Base-by-base conservation (phyloP, 1,140 invertebrate species). In the Drosophila equinoxialis region DNA sequence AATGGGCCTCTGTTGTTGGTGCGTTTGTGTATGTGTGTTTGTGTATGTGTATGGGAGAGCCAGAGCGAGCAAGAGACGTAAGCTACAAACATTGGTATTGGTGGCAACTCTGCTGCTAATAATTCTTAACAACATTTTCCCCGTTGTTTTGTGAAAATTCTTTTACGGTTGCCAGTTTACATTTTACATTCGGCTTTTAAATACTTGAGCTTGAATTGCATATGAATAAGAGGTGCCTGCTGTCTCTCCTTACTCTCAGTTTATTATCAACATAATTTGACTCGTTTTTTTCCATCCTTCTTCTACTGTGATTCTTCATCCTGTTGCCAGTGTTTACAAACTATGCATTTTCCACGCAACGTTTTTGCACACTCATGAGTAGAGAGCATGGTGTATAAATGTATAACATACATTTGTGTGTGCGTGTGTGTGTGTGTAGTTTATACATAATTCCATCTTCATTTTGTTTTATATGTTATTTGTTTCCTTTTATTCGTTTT, bases 401-500 rank as follows among this genome's bases (percentile, higher is more conserved):
- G 8, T 48, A 48, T 2, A 30, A 30, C 30, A 48, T 48, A 48
- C 3, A 20, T 6, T 10, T 48, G 30, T 6, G 30, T 26, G 26
- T 26, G 26, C 26, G n/a, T 17, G 17, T 65, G 42, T 79, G 42
- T 45, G 8, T 65, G 72, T 63, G 57, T 67, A 45, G 20, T 48
- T 77, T 78, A 26, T 74, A 65, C 42, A 68, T 79, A 68, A 23
- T 39, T 42, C 33, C 51, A 69, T 71, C 79, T 83, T 89, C 83
- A 87, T 87, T 86, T 87, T 79, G 83, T 57, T 63, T 74, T 79
- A 62, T 65, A 45, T 45, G 14, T 77, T 89, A 82, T 86, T 89
- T 82, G 82, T 72, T 87, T 89, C 84, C 83, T 89, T 89, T 89
- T 37, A 57, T 80, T 89, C 73, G 73, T 79, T 51, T 51, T 71